These are phyloP conservation scores for Pocillopora grandis DNA, from an alignment of 92 coral and sea anemone genomes.

Conservation along the genomic window DNA sequence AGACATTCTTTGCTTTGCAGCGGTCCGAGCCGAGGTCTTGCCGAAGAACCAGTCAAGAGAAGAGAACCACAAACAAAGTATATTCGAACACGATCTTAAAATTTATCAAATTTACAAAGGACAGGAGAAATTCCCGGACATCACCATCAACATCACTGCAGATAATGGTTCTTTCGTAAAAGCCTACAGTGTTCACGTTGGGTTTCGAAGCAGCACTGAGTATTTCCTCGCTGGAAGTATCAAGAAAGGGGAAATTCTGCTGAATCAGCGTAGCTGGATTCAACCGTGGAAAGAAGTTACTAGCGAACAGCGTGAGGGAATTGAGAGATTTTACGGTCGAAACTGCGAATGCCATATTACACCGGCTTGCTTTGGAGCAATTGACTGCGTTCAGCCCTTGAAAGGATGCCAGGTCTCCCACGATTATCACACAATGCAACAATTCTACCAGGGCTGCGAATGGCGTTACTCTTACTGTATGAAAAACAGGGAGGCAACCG, in stretches of 20 bases:
- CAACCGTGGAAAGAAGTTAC: conserved; percentile 57
- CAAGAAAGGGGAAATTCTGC: conserved; percentile 39
- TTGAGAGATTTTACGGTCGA: conserved; percentile 51
- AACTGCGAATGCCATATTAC: conserved; percentile 70
- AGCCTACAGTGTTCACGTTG: conserved; percentile 14
- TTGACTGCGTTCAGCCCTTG: not conserved
- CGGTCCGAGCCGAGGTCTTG: conserved; percentile 20
- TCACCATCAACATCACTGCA: not conserved
- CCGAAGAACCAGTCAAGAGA: conserved; percentile 1
- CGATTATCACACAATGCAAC: not conserved
- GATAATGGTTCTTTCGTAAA: not conserved
- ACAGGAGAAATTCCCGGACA: not conserved
- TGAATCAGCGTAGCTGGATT: conserved; percentile 63
- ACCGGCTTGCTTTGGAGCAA: conserved; percentile 40
- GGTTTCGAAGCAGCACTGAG: conserved; percentile 26
- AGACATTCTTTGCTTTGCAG: not conserved
- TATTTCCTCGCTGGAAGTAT: conserved; percentile 64
- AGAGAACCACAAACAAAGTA: not conserved
- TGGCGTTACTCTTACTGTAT: conserved; percentile 59
- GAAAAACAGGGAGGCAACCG: conserved; percentile 38
- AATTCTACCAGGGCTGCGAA: conserved; percentile 40
- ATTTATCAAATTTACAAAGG: conserved; percentile 25
- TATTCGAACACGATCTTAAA: conserved; percentile 11
- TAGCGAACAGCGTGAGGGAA: conserved; percentile 46
- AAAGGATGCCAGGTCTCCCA: conserved; percentile 17